Base-by-base conservation (phyloP, 2,888 invertebrate genomes). In the Oxyteleia sp. region DNA sequence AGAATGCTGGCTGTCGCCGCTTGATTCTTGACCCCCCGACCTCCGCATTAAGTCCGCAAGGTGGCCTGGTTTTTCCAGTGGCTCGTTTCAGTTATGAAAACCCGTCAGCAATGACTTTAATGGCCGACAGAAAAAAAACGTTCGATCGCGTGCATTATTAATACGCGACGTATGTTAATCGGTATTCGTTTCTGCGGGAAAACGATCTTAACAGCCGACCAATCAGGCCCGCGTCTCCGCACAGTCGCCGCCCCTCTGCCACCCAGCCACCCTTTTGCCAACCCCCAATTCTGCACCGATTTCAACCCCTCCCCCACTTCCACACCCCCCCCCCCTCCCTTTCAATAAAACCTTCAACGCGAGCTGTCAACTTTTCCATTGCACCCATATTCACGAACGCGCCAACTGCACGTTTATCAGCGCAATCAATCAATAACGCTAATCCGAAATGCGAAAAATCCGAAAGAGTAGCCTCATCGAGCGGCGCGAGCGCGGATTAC, bases 81-180 rank as follows among this genome's bases (percentile, higher is more conserved):
- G 38, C 45, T 74, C 15, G 53, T 35, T 61, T 74, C 61, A 78
- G 26, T 55, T 61, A 59, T 72, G 72, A 68, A 82, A 82, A 82
- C 75, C 55, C 35, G 76, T 78, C 66, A 71, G 82, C 64, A 71
- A 76, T 82, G 71, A 71, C 76, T 76, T 38, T 38, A 72, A 75
- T 75, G 29, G 55, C 64, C 35, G 29, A 20, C 57, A 35, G 41
- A 75, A 75, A 69, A 75, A 81, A n/a, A n/a, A n/a, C n/a, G 59
- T 64, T 38, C 69, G 32, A 69, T 78, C 61, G 78, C 78, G 68
- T 68, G 68, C 61, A 69, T 69, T 78, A 78, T 78, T 78, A 61
- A 59, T 68, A 59, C 49, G 68, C 66, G 45, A 41, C n/a, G n/a
- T 78, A 78, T 78, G 68, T 69, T 59, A 69, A 78, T 69, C 18